Evolutionary conservation across 37 sponge, comb jelly and placozoan genomes (phyloP).

Genomic region (Halichondria panicea): DNA sequence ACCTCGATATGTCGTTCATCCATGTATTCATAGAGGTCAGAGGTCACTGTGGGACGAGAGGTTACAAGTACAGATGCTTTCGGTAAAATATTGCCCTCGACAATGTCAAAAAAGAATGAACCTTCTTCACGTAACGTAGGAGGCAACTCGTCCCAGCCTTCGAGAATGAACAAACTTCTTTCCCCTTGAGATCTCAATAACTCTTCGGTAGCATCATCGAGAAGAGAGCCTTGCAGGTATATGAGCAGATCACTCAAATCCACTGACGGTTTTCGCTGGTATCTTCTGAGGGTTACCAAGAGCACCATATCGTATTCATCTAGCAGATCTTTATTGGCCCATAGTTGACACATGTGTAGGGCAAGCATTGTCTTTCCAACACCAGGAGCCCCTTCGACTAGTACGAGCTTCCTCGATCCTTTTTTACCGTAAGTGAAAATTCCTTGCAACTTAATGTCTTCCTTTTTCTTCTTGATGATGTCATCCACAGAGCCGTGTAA

Average conservation of each 20-base stretch:
- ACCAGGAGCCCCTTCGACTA: constrained; percentile 47
- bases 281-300: constrained; percentile 10
- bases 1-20: constrained; percentile 30
- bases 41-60: constrained; percentile 23
- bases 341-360: constrained; percentile 14
- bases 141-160: constrained; percentile 49
- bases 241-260: constrained; percentile 1
- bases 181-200: not conserved
- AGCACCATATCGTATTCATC: constrained; percentile 21
- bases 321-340: constrained; percentile 9
- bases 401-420: constrained; percentile 20
- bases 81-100: constrained; percentile 11
- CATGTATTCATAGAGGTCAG: constrained; percentile 27
- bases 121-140: not conserved
- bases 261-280: not conserved
- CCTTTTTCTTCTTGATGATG: constrained; percentile 29
- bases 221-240: not conserved
- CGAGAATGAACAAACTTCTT: constrained; percentile 15
- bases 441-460: not conserved
- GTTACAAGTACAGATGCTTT: constrained; percentile 40
- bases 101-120: constrained; percentile 24
- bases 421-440: constrained; percentile 10
- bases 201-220: not conserved
- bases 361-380: constrained; percentile 45
- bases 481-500: constrained; percentile 30